A percentile compares a stretch with the other conserved stretches of the same genome.
Conservation (phyloP, 2,888 invertebrate genomes). For the Polydrusus cervinus region DNA sequence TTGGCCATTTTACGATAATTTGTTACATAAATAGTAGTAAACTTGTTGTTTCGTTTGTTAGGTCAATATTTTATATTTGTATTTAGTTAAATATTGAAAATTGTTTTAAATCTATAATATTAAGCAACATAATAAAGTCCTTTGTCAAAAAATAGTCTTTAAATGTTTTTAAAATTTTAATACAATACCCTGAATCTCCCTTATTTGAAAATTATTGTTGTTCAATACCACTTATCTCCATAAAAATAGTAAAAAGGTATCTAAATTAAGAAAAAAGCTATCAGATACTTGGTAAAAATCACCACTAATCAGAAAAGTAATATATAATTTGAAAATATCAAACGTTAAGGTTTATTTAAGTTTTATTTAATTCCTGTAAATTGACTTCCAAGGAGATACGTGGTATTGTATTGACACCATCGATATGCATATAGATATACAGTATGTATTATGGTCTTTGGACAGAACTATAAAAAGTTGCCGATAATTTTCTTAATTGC, state of each 20-base stretch:
- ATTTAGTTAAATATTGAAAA: constrained; percentile 4
- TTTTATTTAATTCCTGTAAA: not conserved
- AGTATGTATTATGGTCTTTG: too few relatives aligned
- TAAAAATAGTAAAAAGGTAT: not conserved
- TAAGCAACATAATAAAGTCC: not conserved
- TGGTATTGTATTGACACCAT: not conserved
- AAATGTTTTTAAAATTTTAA: constrained; percentile 4
- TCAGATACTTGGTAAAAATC: not conserved
- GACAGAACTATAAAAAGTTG: too few relatives aligned
- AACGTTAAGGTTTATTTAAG: not conserved
- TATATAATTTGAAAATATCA: constrained; percentile 9
- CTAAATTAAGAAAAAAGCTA: constrained; percentile 6
- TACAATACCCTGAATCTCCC: constrained; percentile 1
- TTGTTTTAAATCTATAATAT: constrained; percentile 6
- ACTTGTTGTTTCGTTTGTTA: not conserved
- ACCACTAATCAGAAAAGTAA: constrained; percentile 4
- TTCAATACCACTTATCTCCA: constrained; percentile 4
- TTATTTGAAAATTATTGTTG: constrained; percentile 2
- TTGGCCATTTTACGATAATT: constrained; percentile 18
- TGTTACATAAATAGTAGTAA: constrained; percentile 17
- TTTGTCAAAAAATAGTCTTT: too few relatives aligned
- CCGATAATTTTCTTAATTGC: too few relatives aligned
- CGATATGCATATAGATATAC: too few relatives aligned
- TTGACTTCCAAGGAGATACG: not conserved
- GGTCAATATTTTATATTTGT: constrained; percentile 4